phyloP scores from a whole-genome alignment of 2,113 vertebrate species.

The Ploceus nigricollis region DNA sequence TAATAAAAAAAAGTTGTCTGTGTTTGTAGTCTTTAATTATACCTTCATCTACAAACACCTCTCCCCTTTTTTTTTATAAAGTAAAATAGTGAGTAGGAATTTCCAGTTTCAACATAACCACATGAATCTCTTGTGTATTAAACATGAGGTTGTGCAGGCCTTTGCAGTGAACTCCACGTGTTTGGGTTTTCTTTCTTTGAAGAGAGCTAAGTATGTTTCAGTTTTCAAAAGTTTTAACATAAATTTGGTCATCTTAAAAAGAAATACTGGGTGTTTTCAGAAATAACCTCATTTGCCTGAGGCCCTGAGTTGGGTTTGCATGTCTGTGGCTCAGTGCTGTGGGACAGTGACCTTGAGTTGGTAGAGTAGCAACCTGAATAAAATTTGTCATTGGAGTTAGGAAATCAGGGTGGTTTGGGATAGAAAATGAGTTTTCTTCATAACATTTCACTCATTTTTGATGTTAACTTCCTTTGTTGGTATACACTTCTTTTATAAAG shows the following conservation, averaged over 20 bases:
- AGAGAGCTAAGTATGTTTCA: neutral
- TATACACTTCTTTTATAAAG: neutral
- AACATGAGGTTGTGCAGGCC: neutral
- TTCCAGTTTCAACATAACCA: neutral
- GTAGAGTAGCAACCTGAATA: neutral
- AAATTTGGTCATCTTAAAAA: neutral
- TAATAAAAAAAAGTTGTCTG: accelerated
- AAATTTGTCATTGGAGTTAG: neutral
- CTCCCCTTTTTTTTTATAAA: accelerated
- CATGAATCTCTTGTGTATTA: neutral
- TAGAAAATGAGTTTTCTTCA: neutral
- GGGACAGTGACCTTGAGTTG: neutral
- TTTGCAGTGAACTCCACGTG: neutral
- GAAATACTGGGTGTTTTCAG: neutral
- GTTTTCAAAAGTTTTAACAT: neutral
- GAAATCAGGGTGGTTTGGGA: neutral
- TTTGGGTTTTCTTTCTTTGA: neutral
- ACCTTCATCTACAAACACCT: neutral
- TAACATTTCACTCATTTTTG: neutral
- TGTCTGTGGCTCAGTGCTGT: neutral
- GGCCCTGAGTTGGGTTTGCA: neutral
- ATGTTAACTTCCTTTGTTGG: neutral
- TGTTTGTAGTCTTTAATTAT: neutral
- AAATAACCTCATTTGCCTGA: neutral
- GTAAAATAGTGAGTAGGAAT: neutral